A percentile compares a stretch with the other conserved stretches of the same genome.
phyloP scores from a whole-genome alignment of 2,113 vertebrate species.

The cattle (Bos taurus) region ARS-UCD2.0 NC_037357.1:128036501-128037000 shows the following conservation, averaged over 20 bases:
- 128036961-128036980: not conserved
- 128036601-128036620: not conserved
- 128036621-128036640: not conserved
- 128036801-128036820: not conserved
- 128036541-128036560: not conserved
- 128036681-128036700: not conserved
- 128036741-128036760: not conserved
- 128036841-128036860: not conserved
- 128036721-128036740: not conserved
- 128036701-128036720: not conserved
- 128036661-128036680: not conserved
- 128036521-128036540: not conserved
- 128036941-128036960: not conserved
- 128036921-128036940: not conserved
- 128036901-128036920: not conserved
- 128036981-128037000: not conserved
- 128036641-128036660: not conserved
- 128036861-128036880: not conserved
- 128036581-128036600: slow-evolving; percentile 61
- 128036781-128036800: not conserved
- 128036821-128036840: not conserved
- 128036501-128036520: not conserved
- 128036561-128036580: not conserved
- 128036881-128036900: not conserved
- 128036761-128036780: not conserved